These are phyloP conservation scores for Ciconia nigra DNA, from an alignment of 2,797 vertebrate species.

Conservation along the genomic window DNA sequence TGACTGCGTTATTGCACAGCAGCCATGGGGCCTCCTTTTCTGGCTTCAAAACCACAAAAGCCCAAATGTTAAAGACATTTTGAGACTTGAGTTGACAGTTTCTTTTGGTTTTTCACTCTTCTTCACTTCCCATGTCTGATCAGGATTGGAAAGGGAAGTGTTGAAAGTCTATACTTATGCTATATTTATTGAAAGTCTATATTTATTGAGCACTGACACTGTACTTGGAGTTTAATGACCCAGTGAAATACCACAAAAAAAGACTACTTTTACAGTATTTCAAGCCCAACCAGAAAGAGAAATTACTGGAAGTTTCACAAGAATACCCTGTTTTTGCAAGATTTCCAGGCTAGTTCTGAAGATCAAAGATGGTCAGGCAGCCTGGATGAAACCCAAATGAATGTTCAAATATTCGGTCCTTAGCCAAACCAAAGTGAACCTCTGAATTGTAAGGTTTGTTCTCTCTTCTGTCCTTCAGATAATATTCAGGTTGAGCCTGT, in stretches of 20 bases:
- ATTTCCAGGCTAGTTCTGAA: not conserved
- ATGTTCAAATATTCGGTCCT: not conserved
- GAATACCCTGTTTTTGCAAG: constrained; percentile 27
- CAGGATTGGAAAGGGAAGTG: not conserved
- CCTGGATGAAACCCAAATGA: not conserved
- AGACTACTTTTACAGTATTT: not conserved
- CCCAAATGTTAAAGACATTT: constrained; percentile 4
- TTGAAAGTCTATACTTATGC: constrained; percentile 20
- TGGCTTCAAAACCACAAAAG: not conserved
- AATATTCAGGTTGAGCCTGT: not conserved
- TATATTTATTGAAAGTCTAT: too few species aligned
- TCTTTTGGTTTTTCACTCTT: not conserved
- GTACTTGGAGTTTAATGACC: not conserved
- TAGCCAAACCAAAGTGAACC: constrained; percentile 14
- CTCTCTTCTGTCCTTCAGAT: not conserved
- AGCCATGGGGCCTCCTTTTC: not conserved
- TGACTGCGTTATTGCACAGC: not conserved
- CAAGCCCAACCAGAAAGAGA: not conserved
- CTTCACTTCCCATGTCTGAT: not conserved
- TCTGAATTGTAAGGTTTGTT: not conserved
- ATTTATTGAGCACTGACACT: constrained; percentile 27
- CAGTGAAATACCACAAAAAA: constrained; percentile 34
- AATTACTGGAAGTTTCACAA: constrained; percentile 50
- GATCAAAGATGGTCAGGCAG: constrained; percentile 25
- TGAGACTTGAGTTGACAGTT: not conserved